These are phyloP conservation scores for Carapus acus DNA, from an alignment of 2,797 vertebrate species.

Conservation along the genomic window DNA sequence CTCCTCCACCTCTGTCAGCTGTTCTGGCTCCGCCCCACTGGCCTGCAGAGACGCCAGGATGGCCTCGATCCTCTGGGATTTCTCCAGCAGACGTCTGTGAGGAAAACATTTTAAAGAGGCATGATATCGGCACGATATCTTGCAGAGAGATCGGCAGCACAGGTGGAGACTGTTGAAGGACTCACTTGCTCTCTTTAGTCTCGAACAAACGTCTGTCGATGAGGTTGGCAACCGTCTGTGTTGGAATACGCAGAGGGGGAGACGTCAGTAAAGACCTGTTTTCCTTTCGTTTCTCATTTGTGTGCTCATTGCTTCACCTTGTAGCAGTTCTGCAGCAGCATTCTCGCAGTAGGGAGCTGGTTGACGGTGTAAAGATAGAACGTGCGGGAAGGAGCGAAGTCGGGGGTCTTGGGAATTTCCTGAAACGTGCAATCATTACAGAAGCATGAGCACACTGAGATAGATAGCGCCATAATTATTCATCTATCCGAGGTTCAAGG, in stretches of 20 bases:
- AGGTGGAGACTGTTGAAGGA: no score
- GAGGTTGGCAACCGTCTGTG: conserved; percentile 86
- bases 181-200: conserved; percentile 92
- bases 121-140: no score
- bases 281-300: neutral
- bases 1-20: conserved; percentile 92
- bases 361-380: conserved; percentile 93
- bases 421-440: conserved; percentile 41
- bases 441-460: neutral
- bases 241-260: conserved; percentile 3
- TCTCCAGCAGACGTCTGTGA: conserved; percentile 85
- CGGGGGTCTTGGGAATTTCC: conserved; percentile 95
- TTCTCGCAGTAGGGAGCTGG: conserved; percentile 76
- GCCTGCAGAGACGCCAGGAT: conserved; percentile 90
- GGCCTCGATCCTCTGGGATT: conserved; percentile 91
- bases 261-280: neutral
- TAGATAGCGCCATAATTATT: no score
- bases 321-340: conserved; percentile 87
- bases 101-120: conserved; percentile 17
- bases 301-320: conserved; percentile 70
- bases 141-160: no score
- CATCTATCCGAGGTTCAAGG: no score
- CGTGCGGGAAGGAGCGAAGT: conserved; percentile 89
- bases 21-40: conserved; percentile 80
- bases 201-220: conserved; percentile 86